These are phyloP conservation scores for Chirona hameri DNA, from an alignment of 2,888 invertebrate genomes.

Conservation along the genomic window DNA sequence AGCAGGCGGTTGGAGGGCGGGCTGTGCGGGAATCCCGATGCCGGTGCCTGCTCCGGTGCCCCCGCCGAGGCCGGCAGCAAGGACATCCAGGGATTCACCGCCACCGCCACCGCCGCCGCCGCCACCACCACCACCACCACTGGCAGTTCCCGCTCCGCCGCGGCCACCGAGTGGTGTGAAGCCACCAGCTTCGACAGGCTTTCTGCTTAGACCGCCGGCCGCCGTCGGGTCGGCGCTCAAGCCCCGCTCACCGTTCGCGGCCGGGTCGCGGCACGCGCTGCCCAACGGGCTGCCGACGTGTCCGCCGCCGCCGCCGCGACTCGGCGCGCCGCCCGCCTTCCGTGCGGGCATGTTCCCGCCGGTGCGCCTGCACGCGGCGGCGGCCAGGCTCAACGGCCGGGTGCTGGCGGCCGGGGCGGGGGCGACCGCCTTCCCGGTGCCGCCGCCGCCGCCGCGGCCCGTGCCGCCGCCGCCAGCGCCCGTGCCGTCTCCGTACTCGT, in stretches of 20 bases:
- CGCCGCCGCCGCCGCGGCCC: neutral
- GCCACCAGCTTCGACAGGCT: neutral
- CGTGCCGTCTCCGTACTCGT: neutral
- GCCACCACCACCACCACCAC: neutral
- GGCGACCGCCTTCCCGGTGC: neutral
- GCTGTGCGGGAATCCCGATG: neutral
- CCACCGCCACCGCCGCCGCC: conserved; percentile 1
- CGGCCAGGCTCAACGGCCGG: neutral
- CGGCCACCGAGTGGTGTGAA: neutral
- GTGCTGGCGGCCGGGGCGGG: neutral
- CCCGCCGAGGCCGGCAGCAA: neutral
- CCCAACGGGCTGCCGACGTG: conserved; percentile 29
- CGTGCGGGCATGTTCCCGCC: neutral
- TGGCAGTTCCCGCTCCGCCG: neutral
- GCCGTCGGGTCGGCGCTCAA: neutral
- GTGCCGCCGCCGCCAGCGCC: neutral
- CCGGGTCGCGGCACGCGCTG: conserved; percentile 26
- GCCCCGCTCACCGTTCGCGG: conserved; percentile 9
- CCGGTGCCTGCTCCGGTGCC: neutral
- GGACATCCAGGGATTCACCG: neutral
- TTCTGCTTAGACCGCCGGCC: neutral
- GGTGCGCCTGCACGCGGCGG: conserved; percentile 22
- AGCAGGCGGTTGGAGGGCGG: neutral
- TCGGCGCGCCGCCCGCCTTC: conserved; percentile 6
- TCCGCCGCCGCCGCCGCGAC: conserved; percentile 31